Base-by-base conservation (phyloP, 2,113 vertebrate species). In the Phoenicopterus ruber region DNA sequence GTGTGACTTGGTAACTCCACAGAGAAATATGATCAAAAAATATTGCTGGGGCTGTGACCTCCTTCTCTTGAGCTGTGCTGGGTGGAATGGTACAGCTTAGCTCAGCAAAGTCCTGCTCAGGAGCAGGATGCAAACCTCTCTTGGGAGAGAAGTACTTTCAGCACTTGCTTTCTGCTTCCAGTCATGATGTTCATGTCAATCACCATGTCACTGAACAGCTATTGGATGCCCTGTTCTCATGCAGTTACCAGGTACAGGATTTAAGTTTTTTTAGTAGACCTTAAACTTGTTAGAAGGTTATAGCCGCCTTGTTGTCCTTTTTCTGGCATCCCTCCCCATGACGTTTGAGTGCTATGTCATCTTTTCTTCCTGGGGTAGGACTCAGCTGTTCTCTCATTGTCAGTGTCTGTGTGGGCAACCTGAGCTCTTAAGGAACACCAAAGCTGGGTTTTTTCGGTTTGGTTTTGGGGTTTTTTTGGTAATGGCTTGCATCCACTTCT, bases 41-140 rank as follows among this genome's bases (percentile, higher is more conserved):
- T 82, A 89, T 31, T 61, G n/a, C n/a, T 44, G 55, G 71, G 63
- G 36, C 76, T 84, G 65, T 74, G 89, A 79, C 47, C 91, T 91
- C 80, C 25, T 76, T 25, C 36, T 24, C 38, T 58, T 42, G 55
- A 67, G 72, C 84, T 52, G 47, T 55, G 24, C 81, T 50, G 57
- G 63, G 44, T 86, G 52, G 72, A 67, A 15, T 82, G 73, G 69
- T 47, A 5, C 36, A 84, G 61, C 74, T 82, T 16, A 79, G 50
- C 73, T 89, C 91, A 72, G 93, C 83, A 59, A 76, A 72, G 72
- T 52, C 55, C 42, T 86, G 38, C 42, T 74, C 67, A 58, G 54
- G 50, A 78, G 59, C 46, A 78, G 46, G 72, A 55, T 20, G 38
- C 34, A 74, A 31, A 28, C 24, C 24, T 40, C 7, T 70, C 55